These are phyloP conservation scores for Achatina immaculata DNA, from an alignment of 1,140 invertebrate species.

Conservation along the genomic window DNA sequence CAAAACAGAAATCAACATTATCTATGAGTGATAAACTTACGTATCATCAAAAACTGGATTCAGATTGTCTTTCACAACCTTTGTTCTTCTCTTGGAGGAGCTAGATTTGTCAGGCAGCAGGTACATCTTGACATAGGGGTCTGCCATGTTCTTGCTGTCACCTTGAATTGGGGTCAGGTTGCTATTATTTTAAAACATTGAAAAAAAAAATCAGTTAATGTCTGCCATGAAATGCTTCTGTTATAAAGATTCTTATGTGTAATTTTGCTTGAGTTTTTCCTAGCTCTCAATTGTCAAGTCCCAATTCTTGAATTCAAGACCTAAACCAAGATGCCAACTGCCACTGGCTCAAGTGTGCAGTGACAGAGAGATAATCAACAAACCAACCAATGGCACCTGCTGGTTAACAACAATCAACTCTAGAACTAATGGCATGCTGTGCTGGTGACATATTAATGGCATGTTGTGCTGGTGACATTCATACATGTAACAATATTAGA, in stretches of 20 bases:
- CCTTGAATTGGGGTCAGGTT: conserved; percentile 83
- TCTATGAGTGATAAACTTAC: conserved; percentile 68
- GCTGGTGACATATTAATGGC: too few species aligned
- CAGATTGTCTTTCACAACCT: conserved; percentile 83
- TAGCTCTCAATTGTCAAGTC: not conserved
- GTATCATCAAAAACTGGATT: conserved; percentile 92
- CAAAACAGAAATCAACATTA: too few species aligned
- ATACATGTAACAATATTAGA: too few species aligned
- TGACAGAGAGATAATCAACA: too few species aligned
- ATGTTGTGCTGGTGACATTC: too few species aligned
- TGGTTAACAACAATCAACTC: too few species aligned
- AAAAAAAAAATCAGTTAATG: not conserved
- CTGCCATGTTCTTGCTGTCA: conserved; percentile 89
- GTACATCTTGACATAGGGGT: conserved; percentile 95
- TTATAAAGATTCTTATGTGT: not conserved
- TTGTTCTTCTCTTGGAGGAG: conserved; percentile 91
- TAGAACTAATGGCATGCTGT: too few species aligned
- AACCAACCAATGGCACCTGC: too few species aligned
- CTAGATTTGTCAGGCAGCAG: conserved; percentile 86
- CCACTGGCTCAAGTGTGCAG: too few species aligned
- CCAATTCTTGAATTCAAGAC: not conserved
- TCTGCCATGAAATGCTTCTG: not conserved
- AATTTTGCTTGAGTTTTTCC: not conserved
- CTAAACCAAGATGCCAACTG: too few species aligned
- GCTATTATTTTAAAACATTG: conserved; percentile 52